Evolutionary conservation across 2,113 vertebrate species (phyloP).

Genomic region (Capreolus pygargus): DNA sequence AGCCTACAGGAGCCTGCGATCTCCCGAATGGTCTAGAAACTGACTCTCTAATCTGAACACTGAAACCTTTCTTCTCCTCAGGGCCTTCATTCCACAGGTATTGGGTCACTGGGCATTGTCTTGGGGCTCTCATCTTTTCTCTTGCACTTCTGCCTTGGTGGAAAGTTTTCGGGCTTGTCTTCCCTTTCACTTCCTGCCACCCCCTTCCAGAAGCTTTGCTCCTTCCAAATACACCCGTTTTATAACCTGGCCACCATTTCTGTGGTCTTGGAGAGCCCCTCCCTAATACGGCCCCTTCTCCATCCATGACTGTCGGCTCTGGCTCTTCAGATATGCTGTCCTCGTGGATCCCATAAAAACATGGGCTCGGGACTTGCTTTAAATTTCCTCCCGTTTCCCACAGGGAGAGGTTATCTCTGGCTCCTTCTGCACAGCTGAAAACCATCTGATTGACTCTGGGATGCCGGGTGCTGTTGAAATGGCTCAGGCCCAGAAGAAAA

Average conservation of each 20-base stretch:
- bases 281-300: neutral
- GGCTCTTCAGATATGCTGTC: neutral
- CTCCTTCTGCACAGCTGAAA: neutral
- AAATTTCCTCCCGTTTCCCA: neutral
- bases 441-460: neutral
- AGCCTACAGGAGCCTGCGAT: neutral
- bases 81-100: neutral
- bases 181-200: neutral
- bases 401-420: neutral
- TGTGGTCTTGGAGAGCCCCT: neutral
- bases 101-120: neutral
- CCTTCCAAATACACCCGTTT: fast-evolving
- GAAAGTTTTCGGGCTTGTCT: neutral
- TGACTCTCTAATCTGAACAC: neutral
- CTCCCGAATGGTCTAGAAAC: neutral
- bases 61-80: neutral
- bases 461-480: neutral
- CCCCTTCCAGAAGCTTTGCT: neutral
- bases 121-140: neutral
- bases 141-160: neutral
- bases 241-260: neutral
- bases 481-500: neutral
- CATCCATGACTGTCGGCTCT: no score
- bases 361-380: neutral
- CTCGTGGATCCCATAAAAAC: fast-evolving